A percentile compares a stretch with the other conserved stretches of the same genome.
These are phyloP conservation scores for Campoplex nolae DNA, from an alignment of 2,888 invertebrate genomes.

Conservation along the genomic window DNA sequence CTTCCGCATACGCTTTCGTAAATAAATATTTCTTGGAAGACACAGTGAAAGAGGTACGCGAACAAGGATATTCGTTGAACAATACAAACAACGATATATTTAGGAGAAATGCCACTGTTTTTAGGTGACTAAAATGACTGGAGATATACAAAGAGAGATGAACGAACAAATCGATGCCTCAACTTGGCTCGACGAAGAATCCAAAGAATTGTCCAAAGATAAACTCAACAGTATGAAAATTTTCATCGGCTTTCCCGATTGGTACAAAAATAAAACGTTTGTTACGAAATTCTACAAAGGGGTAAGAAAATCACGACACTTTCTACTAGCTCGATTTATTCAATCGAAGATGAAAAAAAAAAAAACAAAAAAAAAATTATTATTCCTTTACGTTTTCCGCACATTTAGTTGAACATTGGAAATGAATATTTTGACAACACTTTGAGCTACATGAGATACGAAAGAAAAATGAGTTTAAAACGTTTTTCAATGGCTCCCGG, in stretches of 20 bases:
- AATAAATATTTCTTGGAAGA: slow-evolving; percentile 61
- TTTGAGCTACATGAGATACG: slow-evolving; percentile 63
- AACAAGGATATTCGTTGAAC: neutral
- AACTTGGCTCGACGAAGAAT: slow-evolving; percentile 87
- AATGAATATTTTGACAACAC: slow-evolving; percentile 64
- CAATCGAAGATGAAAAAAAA: neutral
- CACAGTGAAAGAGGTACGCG: slow-evolving; percentile 40
- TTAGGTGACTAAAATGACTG: slow-evolving; percentile 78
- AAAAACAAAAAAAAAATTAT: neutral
- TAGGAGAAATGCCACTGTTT: neutral
- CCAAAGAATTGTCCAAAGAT: slow-evolving; percentile 85
- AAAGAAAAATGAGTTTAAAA: slow-evolving; percentile 22
- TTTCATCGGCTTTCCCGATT: slow-evolving; percentile 87
- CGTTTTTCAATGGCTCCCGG: neutral
- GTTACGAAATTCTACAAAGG: slow-evolving; percentile 85
- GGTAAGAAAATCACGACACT: slow-evolving; percentile 79
- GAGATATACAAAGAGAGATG: slow-evolving; percentile 85
- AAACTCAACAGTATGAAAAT: slow-evolving; percentile 85
- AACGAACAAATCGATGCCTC: slow-evolving; percentile 84
- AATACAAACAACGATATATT: neutral
- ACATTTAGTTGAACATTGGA: slow-evolving; percentile 64
- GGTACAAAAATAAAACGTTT: slow-evolving; percentile 85
- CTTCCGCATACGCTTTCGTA: slow-evolving; percentile 60
- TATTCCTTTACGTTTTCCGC: neutral
- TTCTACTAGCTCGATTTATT: neutral